Base-by-base conservation (phyloP, 2,888 invertebrate genomes). In the Drosophila multiciliata region DNA sequence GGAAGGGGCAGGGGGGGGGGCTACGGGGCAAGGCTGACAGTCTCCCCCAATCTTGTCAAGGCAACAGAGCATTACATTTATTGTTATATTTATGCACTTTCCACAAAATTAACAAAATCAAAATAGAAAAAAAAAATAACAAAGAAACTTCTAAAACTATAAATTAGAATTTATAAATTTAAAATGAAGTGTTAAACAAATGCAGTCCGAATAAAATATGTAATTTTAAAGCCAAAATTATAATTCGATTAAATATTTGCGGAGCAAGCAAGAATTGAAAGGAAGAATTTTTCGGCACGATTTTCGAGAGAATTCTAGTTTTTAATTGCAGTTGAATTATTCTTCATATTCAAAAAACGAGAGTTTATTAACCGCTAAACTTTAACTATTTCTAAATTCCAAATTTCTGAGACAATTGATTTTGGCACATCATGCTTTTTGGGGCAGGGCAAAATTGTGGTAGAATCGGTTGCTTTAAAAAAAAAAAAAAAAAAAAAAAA, bases 11-110 rank as follows among this genome's bases (percentile, higher is more conserved):
- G 6, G 29, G 29, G 1, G 29, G 29, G 6, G n/a, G n/a, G n/a
- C n/a, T n/a, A n/a, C n/a, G n/a, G 29, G 29, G 29, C 32, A 33
- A 54, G 58, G 69, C 61, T 67, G 65, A 35, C 60, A 49, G 29
- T 53, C 17, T 48, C n/a, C n/a, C 32, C n/a, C 32, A 55, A 48
- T 15, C 29, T 29, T 59, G 55, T 66, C 64, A 58, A 29, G 29
- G 58, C 64, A 48, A 61, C 49, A 78, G 73, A 53, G 68, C 72
- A 78, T 87, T 84, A 84, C 85, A 82, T 70, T 82, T 85, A 87
- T 72, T 79, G 83, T 89, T 76, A 89, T 87, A 69, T 67, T 85
- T 65, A 73, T 85, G 85, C 83, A 82, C 66, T 79, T 29, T 9
- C 50, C 12, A 48, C 50, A 62, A 65, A 55, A 52, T 35, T 9